Base-by-base conservation (phyloP, 2,113 vertebrate genomes). In the Numenius arquata region DNA sequence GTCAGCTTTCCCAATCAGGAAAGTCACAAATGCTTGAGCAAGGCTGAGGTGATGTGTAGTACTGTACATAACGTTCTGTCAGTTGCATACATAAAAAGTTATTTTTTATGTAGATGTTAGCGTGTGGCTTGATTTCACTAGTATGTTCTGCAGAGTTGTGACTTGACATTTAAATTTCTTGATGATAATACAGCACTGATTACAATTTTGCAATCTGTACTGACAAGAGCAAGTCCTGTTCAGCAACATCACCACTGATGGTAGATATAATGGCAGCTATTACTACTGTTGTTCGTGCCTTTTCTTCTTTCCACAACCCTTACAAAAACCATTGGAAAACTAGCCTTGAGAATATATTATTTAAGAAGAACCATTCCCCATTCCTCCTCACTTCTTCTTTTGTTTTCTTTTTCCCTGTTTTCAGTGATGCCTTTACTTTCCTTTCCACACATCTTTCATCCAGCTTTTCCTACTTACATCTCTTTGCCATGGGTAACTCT, bases 381-480 rank as follows among this genome's bases (percentile, higher is more conserved):
- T 97, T 97, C 82, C 47, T 96, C 91, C 70, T 97, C 83, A 94
- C 88, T 93, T 94, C 58, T 97, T 96, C 74, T 88, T 93, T 94
- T 95, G 94, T 96, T 95, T 97, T 97, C 96, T 94, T 93, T 89
- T 95, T 76, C 85, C 96, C 81, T 93, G 66, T 97, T 97, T 94
- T 96, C 79, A 98, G 97, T 97, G 96, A 96, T 96, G 83, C 90
- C 96, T 97, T 97, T 97, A 18, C 89, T 97, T 96, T 96, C 70
- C 72, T 94, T 98, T 97, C 94, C 96, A 92, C 94, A 97, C 91
- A 97, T 94, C 94, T 98, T 90, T 96, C 96, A 96, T 97, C 96
- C 96, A 96, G 30, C 95, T 96, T 90, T 98, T 97, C 92, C 93
- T 95, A 97, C 94, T 97, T 95, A 94, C 80, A 85, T 96, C 93